phyloP scores from a whole-genome alignment of 2,888 invertebrate genomes.

The Scaptomyza tumidula region DNA sequence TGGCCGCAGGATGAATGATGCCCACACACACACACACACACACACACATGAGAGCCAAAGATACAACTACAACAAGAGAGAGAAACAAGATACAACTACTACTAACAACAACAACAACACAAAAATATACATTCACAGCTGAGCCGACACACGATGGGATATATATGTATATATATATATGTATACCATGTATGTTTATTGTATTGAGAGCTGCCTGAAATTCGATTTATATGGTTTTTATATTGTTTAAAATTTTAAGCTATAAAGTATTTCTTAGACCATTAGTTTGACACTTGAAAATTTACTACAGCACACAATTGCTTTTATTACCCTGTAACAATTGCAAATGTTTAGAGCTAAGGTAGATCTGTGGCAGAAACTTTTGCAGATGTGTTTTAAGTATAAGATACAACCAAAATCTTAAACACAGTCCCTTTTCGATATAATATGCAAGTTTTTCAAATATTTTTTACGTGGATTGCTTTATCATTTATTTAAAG shows the following conservation, averaged over 20 bases:
- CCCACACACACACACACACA: constrained; percentile 51
- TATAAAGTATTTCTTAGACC: constrained; percentile 78
- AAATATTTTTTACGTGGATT: background rate
- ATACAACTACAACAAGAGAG: constrained; percentile 26
- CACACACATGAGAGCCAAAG: constrained; percentile 5
- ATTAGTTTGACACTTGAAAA: constrained; percentile 79
- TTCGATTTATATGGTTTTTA: constrained; percentile 63
- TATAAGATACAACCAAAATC: no score
- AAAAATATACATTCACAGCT: constrained; percentile 21
- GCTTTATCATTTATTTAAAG: background rate
- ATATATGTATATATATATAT: constrained; percentile 18
- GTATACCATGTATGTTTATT: constrained; percentile 49
- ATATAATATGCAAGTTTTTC: no score
- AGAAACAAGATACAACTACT: constrained; percentile 32
- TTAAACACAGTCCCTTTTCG: no score
- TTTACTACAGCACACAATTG: constrained; percentile 63
- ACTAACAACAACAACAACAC: constrained; percentile 6
- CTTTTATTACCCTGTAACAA: constrained; percentile 35
- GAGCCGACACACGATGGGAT: constrained; percentile 57
- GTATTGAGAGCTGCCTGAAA: constrained; percentile 63
- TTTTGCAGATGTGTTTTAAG: no score
- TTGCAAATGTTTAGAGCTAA: accelerated
- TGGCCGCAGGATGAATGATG: constrained; percentile 80
- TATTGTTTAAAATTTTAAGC: constrained; percentile 75
- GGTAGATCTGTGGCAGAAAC: background rate